Evolutionary conservation across 2,888 invertebrate species (phyloP), one percentile per base, ranked within the genome.

Genomic region (Chymomyza fuscimana): DNA sequence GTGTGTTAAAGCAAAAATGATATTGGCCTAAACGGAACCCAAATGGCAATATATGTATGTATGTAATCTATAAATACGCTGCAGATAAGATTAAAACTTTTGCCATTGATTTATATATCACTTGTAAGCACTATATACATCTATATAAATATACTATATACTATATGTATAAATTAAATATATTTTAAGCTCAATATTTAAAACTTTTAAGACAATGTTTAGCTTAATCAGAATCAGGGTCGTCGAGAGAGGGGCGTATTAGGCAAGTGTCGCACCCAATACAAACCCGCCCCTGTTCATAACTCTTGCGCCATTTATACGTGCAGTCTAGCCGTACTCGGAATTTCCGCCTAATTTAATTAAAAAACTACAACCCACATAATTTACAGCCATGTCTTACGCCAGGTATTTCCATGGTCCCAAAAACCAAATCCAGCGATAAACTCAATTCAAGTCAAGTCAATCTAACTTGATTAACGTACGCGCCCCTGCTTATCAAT

Each of bases 311-410:
- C 36, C 36, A 36, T 36, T 1, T 32, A 0, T 5, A 32, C 32
- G 4, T 32, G 32, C 32, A 32, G 32, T 32, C 32, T 32, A 32
- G 32, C 32, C 32, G 32, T 6, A 40, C 52, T 7, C 7, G 61
- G 61, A 40, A 32, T 40, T 61, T 61, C 61, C 61, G 61, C 61
- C 36, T 61, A 61, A 61, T 61, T 61, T 61, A 61, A 61, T 61
- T 61, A 61, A 60, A 25, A 54, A 54, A n/a, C 22, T 19, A 22
- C 19, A 19, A 19, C 1, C 6, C 40, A 46, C 6, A 12, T 12
- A 46, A 46, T 46, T 10, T 46, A 46, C 40, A 46, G 40, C 40
- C 12, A 46, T 46, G 40, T 46, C 40, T 46, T 46, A 46, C 54
- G 16, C 54, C 19, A 54, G 22, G 54, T 22, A 54, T 22, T 19